Conservation (phyloP, 2,113 vertebrate species). For the Ancistrus triradiatus region DNA sequence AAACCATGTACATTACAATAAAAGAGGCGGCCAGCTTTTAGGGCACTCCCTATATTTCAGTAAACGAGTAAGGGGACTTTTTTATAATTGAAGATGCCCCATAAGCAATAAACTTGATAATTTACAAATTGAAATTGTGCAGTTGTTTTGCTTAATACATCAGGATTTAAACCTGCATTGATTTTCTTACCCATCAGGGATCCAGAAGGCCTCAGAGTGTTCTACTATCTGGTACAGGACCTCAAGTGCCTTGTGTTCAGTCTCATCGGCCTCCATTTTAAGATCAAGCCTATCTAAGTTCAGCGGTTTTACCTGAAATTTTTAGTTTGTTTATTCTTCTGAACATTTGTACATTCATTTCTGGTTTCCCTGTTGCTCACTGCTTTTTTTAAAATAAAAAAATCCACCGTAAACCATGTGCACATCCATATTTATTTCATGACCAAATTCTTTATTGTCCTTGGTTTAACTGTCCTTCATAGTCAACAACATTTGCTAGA, state of each 20-base stretch:
- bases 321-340: slow-evolving; percentile 55
- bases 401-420: too few relatives aligned
- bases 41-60: too few relatives aligned
- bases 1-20: too few relatives aligned
- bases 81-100: not conserved
- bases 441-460: too few relatives aligned
- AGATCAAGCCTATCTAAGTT: slow-evolving; percentile 96
- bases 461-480: too few relatives aligned
- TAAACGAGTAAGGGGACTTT: not conserved
- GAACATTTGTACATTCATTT: slow-evolving; percentile 69
- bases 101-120: too few relatives aligned
- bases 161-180: too few relatives aligned
- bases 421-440: not conserved
- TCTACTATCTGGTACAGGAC: slow-evolving; percentile 98
- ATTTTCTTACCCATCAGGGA: slow-evolving; percentile 71
- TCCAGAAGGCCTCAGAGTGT: slow-evolving; percentile 94
- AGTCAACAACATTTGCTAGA: too few relatives aligned
- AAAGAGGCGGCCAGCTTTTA: too few relatives aligned
- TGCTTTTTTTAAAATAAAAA: slow-evolving; percentile 73
- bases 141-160: too few relatives aligned
- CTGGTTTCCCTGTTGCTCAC: slow-evolving; percentile 40
- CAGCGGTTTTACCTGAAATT: slow-evolving; percentile 35
- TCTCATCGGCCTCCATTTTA: slow-evolving; percentile 97
- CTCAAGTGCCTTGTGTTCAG: slow-evolving; percentile 98
- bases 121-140: too few relatives aligned